These are phyloP conservation scores for Hapalemur alaotrensis DNA, from an alignment of 2,797 vertebrate genomes.

Conservation along the genomic window DNA sequence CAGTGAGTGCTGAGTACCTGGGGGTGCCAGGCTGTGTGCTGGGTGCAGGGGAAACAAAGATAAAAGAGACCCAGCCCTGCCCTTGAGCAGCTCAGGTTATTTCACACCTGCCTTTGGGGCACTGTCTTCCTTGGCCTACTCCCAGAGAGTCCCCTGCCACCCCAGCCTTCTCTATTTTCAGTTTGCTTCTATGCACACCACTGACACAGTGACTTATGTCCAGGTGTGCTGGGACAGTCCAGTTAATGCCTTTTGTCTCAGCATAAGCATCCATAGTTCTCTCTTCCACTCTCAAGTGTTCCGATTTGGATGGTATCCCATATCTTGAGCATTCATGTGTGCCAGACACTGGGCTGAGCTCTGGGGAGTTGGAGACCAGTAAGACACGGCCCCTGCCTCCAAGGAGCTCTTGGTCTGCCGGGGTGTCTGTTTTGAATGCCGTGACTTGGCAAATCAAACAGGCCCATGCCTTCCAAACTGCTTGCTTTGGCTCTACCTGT, in stretches of 20 bases:
- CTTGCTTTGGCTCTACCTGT: neutral
- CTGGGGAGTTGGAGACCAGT: rapidly evolving
- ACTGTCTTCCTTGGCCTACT: rapidly evolving
- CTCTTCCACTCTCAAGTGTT: neutral
- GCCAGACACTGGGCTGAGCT: neutral
- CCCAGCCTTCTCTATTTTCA: neutral
- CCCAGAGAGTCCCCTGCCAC: neutral
- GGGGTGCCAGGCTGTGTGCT: neutral
- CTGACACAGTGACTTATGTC: neutral
- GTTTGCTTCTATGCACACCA: rapidly evolving
- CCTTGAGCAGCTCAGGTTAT: neutral
- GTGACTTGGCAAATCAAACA: neutral
- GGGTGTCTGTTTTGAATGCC: neutral
- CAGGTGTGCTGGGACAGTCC: neutral
- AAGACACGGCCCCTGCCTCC: neutral
- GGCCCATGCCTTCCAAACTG: neutral
- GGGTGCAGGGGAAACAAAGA: neutral
- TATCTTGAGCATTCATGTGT: neutral
- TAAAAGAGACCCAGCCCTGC: neutral
- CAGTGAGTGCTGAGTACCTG: neutral
- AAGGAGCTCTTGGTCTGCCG: neutral
- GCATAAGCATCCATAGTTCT: neutral
- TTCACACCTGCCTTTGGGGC: neutral
- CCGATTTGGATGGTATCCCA: neutral
- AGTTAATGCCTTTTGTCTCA: neutral